Conservation (phyloP, 2,113 vertebrate genomes). For the Scomber colias region DNA sequence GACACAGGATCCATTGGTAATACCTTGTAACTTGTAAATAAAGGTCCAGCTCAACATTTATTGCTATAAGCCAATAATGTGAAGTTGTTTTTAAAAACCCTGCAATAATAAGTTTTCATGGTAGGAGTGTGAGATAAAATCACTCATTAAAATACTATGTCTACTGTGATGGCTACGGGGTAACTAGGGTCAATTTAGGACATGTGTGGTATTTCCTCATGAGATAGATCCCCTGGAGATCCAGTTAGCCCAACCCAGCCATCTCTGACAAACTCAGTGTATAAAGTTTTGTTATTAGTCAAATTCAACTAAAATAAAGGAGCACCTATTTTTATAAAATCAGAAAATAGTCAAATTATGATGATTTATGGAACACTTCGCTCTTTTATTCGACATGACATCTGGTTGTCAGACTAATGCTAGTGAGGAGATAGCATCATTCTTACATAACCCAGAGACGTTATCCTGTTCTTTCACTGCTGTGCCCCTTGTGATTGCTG, state of each 20-base stretch:
- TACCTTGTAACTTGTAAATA: not conserved
- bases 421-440: slow-evolving; percentile 36
- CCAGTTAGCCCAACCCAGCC: slow-evolving; percentile 11
- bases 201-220: slow-evolving; percentile 60
- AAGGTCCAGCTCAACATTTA: not conserved
- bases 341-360: not conserved
- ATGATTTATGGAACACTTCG: not conserved
- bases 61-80: not conserved
- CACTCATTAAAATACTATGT: not conserved
- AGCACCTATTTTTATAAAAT: not conserved
- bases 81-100: not conserved
- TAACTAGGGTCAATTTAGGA: slow-evolving; percentile 22
- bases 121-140: not conserved
- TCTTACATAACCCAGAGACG: slow-evolving; percentile 41
- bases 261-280: slow-evolving; percentile 4
- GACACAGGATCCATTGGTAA: not conserved
- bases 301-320: not conserved
- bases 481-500: slow-evolving; percentile 5
- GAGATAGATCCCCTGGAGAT: slow-evolving; percentile 27
- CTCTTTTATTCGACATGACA: slow-evolving; percentile 7
- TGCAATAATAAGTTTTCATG: not conserved
- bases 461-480: slow-evolving; percentile 31
- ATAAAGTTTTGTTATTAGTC: not conserved
- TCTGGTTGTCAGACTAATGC: slow-evolving; percentile 26
- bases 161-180: not conserved